Percentiles rank a stretch among this genome's conserved stretches.
Evolutionary conservation across 2,113 vertebrate genomes (phyloP).

Genomic region (Ochotona curzoniae): DNA sequence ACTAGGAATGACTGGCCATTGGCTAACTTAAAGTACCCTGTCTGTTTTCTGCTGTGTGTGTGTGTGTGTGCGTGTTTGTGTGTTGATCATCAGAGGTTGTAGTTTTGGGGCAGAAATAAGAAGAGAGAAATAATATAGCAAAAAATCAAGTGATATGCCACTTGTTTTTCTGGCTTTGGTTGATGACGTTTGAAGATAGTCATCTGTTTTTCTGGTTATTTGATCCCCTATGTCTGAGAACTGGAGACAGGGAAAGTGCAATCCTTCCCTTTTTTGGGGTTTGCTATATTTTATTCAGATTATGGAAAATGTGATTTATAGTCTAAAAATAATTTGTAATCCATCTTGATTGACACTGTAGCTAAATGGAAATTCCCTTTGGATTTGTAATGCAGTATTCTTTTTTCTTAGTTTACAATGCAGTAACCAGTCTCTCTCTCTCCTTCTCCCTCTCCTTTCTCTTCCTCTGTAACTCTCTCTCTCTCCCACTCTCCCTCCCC

Average conservation of each 20-base stretch:
- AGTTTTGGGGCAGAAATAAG: background rate
- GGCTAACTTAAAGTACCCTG: background rate
- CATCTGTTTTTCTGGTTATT: constrained; percentile 6
- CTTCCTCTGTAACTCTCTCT: background rate
- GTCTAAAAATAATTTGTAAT: constrained; percentile 48
- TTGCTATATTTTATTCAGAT: constrained; percentile 23
- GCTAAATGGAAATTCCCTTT: constrained; percentile 10
- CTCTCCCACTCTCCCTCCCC: background rate
- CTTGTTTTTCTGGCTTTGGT: constrained; percentile 12
- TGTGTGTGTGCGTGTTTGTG: too few relatives aligned
- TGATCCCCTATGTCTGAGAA: background rate
- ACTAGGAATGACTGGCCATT: background rate
- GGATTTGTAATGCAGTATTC: background rate
- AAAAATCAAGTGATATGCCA: background rate
- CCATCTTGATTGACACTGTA: constrained; percentile 26
- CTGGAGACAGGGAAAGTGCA: background rate
- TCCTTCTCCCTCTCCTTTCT: background rate
- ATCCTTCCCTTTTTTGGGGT: background rate
- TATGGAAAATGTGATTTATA: constrained; percentile 56
- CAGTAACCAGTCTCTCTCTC: background rate
- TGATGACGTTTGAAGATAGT: background rate
- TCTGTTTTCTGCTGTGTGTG: background rate
- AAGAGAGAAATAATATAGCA: constrained; percentile 2
- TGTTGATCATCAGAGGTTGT: background rate
- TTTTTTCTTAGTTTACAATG: constrained; percentile 35